These are phyloP conservation scores for Desoria tigrina DNA, from an alignment of 2,888 invertebrate species.

Conservation along the genomic window DNA sequence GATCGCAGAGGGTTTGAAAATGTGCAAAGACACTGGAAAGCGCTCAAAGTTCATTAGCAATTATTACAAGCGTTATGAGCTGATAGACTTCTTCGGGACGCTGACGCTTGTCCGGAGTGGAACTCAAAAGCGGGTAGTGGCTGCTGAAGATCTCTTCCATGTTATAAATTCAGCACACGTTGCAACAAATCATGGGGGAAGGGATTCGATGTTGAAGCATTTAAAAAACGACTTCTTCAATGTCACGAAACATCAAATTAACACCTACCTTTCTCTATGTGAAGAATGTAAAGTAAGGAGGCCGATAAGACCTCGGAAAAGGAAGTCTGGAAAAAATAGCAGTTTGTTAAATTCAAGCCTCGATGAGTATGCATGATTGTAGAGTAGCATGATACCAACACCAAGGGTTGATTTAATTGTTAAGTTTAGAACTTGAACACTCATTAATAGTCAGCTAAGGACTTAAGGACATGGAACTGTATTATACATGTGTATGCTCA, in stretches of 20 bases:
- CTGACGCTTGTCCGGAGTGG: slow-evolving; percentile 2
- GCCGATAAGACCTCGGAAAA: no score
- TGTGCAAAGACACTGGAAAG: neutral
- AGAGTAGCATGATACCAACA: no score
- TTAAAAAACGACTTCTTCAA: slow-evolving; percentile 1
- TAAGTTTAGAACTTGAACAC: no score
- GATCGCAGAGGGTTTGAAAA: neutral
- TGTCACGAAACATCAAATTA: neutral
- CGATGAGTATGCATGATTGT: no score
- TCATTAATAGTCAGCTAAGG: no score
- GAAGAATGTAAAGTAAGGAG: neutral
- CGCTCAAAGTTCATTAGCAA: slow-evolving; percentile 6
- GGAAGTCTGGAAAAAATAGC: no score
- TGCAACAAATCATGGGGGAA: neutral
- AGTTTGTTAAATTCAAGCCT: no score
- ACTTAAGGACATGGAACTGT: no score
- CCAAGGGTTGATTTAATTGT: no score
- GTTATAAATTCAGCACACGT: slow-evolving; percentile 3
- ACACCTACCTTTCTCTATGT: neutral
- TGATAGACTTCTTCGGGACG: neutral
- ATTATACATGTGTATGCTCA: no score
- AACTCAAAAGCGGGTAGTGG: slow-evolving; percentile 3
- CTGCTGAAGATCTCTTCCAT: neutral
- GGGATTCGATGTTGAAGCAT: neutral
- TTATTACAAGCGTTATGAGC: slow-evolving; percentile 7